A percentile compares a stretch with the other conserved stretches of the same genome.
Evolutionary conservation across 92 coral and sea anemone genomes (phyloP).

Genomic region (Montipora capitata): DNA sequence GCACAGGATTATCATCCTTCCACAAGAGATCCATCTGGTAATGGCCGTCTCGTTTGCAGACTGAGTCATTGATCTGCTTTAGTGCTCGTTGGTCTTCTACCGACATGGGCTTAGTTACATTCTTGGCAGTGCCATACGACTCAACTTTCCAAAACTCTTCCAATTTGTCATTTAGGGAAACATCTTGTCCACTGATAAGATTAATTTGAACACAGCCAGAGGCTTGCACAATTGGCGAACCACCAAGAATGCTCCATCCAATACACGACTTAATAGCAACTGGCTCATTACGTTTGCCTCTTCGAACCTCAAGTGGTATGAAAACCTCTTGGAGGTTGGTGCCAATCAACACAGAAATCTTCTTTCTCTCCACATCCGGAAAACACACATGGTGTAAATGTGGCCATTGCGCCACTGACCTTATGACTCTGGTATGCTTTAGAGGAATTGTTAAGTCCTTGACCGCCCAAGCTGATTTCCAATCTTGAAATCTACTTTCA

Average conservation of each 20-base stretch:
- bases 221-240: conserved; percentile 7
- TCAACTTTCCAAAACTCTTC: conserved; percentile 71
- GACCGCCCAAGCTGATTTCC: conserved; percentile 70
- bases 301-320: conserved; percentile 69
- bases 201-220: conserved; percentile 23
- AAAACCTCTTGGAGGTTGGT: conserved; percentile 77
- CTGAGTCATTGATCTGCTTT: too few relatives aligned
- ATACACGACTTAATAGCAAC: conserved; percentile 72
- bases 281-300: conserved; percentile 61
- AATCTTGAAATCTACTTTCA: conserved; percentile 57
- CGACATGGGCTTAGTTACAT: conserved; percentile 33
- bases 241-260: conserved; percentile 72
- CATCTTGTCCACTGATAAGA: conserved; percentile 37
- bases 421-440: conserved; percentile 50
- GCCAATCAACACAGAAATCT: conserved; percentile 56
- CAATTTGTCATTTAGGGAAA: conserved; percentile 60
- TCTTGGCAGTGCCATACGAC: conserved; percentile 41
- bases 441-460: conserved; percentile 65
- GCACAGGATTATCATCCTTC: conserved; percentile 42
- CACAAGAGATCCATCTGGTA: conserved; percentile 72
- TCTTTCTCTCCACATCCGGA: conserved; percentile 56
- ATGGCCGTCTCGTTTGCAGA: too few relatives aligned
- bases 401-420: conserved; percentile 59
- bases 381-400: conserved; percentile 64
- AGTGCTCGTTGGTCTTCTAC: too few relatives aligned